These are phyloP conservation scores for Cavia aperea DNA, from an alignment of 2,113 vertebrate species.

Conservation along the genomic window DNA sequence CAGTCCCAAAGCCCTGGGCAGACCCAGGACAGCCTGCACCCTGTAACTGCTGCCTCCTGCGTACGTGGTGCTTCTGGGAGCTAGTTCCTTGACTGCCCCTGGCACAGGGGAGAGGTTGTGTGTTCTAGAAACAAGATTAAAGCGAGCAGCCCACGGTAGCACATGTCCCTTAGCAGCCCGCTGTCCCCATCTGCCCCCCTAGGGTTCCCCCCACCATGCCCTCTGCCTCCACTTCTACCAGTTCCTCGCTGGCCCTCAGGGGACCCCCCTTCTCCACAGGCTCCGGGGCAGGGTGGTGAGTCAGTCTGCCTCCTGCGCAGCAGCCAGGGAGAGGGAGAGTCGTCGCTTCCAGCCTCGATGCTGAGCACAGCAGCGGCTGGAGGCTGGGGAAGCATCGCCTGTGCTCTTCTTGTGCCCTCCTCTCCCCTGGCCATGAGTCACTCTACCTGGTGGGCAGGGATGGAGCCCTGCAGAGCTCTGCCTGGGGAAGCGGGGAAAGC, in stretches of 20 bases:
- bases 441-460: background rate
- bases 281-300: background rate
- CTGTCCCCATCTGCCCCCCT: background rate
- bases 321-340: background rate
- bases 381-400: background rate
- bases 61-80: background rate
- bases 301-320: background rate
- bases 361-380: background rate
- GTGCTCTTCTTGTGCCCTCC: background rate
- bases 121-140: background rate
- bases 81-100: background rate
- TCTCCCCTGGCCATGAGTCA: constrained; percentile 18
- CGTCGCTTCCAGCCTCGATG: background rate
- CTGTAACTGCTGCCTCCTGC: background rate
- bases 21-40: background rate
- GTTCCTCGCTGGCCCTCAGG: background rate
- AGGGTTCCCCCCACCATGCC: background rate
- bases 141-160: background rate
- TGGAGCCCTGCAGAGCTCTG: background rate
- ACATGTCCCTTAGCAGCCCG: background rate
- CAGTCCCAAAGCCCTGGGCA: background rate
- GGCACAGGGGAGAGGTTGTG: background rate
- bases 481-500: background rate
- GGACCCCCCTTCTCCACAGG: background rate
- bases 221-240: background rate